Conservation (phyloP, 2,888 invertebrate species). For the Acleris emargana region DNA sequence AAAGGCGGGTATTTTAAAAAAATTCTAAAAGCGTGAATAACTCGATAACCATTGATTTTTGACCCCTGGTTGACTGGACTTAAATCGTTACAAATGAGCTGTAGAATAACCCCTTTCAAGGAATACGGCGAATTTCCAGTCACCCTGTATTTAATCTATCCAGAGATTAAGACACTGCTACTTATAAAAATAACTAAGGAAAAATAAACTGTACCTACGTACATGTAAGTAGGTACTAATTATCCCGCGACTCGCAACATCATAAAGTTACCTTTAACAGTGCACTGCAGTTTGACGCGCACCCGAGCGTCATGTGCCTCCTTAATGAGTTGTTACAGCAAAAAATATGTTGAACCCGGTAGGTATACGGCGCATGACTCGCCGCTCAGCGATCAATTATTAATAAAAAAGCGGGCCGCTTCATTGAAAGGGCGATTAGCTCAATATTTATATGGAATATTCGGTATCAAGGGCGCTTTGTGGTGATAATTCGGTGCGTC, state of each 20-base stretch:
- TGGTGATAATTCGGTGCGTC: conserved; percentile 81
- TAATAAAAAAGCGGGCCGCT: conserved; percentile 84
- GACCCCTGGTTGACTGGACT: too few species aligned
- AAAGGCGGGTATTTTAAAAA: too few species aligned
- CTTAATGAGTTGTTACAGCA: conserved; percentile 78
- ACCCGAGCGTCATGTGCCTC: conserved; percentile 70
- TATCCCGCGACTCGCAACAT: conserved; percentile 59
- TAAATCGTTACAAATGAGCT: too few species aligned
- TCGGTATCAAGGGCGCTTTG: conserved; percentile 84
- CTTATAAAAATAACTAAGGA: too few species aligned
- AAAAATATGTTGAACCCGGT: conserved; percentile 72
- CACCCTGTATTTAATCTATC: too few species aligned
- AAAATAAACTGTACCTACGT: too few species aligned
- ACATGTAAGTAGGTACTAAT: too few species aligned
- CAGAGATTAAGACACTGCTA: too few species aligned
- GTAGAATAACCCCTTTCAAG: too few species aligned
- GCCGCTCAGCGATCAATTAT: conserved; percentile 81
- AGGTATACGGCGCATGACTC: conserved; percentile 79
- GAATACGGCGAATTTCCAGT: too few species aligned
- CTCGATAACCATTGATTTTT: too few species aligned
- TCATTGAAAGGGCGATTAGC: conserved; percentile 84
- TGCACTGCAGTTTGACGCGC: conserved; percentile 66
- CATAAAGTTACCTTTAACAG: conserved; percentile 61
- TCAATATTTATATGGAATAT: conserved; percentile 85
- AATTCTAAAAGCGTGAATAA: too few species aligned